Evolutionary conservation across 2,797 vertebrate genomes (phyloP).

Genomic region (Scolopax rusticola): DNA sequence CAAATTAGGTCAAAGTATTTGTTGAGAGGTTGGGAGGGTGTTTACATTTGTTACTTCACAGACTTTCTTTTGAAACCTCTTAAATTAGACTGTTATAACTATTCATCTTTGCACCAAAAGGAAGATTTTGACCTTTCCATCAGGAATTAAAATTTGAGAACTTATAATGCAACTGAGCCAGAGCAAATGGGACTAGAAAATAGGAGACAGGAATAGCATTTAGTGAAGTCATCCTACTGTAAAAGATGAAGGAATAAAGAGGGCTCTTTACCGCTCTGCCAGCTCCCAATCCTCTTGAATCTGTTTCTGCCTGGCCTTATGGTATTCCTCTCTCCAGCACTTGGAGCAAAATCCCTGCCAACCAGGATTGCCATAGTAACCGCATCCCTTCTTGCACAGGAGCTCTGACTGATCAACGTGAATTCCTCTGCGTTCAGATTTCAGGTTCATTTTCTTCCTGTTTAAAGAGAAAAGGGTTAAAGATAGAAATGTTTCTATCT

Average conservation of each 20-base stretch:
- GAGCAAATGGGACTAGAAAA: neutral
- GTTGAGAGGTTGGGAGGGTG: neutral
- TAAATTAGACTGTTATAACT: neutral
- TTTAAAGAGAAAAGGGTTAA: conserved; percentile 19
- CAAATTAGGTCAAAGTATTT: neutral
- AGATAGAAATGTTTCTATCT: neutral
- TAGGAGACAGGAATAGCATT: neutral
- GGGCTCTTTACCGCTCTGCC: conserved; percentile 89
- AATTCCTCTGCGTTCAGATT: conserved; percentile 93
- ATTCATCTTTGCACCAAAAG: neutral
- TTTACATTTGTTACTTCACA: neutral
- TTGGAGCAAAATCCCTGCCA: conserved; percentile 99
- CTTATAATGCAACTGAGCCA: neutral
- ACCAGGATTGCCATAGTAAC: conserved; percentile 95
- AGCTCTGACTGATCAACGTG: conserved; percentile 97
- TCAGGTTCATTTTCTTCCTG: conserved; percentile 90
- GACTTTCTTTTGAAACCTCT: neutral
- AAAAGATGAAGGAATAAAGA: neutral
- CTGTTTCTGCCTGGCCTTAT: conserved; percentile 93
- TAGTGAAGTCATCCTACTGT: neutral
- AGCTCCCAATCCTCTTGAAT: conserved; percentile 98
- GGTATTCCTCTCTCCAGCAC: conserved; percentile 98
- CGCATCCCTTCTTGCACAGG: conserved; percentile 97
- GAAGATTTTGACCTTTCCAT: neutral
- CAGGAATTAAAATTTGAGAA: neutral